These are phyloP conservation scores for Zaprionus obscuricornis DNA, from an alignment of 2,888 invertebrate species.

Conservation along the genomic window DNA sequence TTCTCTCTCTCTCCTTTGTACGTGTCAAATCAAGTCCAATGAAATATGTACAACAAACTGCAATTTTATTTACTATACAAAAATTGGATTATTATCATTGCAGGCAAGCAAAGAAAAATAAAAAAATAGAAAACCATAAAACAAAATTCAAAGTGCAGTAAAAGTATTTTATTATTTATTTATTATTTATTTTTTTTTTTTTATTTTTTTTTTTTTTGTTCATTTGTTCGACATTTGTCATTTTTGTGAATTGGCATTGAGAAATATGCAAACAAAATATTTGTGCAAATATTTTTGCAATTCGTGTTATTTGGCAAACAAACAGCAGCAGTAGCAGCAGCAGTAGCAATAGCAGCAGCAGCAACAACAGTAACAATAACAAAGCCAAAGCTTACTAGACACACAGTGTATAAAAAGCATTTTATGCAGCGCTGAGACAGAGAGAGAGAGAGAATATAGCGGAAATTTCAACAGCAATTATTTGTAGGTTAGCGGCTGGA, in stretches of 20 bases:
- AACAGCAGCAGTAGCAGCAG: constrained; percentile 40
- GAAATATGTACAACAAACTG: constrained; percentile 9
- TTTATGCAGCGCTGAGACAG: constrained; percentile 10
- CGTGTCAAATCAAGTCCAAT: neutral
- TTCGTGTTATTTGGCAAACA: constrained; percentile 51
- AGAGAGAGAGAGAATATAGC: too few relatives aligned
- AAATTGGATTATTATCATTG: constrained; percentile 20
- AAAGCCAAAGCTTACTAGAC: too few relatives aligned
- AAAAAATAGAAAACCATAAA: neutral
- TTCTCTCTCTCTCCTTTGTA: neutral
- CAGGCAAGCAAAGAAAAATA: neutral
- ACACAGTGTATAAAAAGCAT: constrained; percentile 46
- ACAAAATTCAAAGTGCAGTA: neutral
- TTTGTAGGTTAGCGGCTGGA: constrained; percentile 59
- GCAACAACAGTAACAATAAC: too few relatives aligned
- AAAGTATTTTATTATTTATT: neutral
- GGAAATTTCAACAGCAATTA: constrained; percentile 60
- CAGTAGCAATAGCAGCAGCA: neutral
- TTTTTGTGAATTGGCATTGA: constrained; percentile 42
- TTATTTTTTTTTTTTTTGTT: constrained; percentile 20
- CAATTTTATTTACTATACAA: constrained; percentile 26
- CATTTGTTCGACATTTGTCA: constrained; percentile 54
- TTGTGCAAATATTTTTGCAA: constrained; percentile 45
- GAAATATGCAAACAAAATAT: constrained; percentile 41
- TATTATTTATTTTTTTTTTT: constrained; percentile 6